Percentiles rank a stretch among this genome's conserved stretches.
Conservation (phyloP, 2,113 vertebrate genomes). For the Dicerorhinus sumatrensis region DNA sequence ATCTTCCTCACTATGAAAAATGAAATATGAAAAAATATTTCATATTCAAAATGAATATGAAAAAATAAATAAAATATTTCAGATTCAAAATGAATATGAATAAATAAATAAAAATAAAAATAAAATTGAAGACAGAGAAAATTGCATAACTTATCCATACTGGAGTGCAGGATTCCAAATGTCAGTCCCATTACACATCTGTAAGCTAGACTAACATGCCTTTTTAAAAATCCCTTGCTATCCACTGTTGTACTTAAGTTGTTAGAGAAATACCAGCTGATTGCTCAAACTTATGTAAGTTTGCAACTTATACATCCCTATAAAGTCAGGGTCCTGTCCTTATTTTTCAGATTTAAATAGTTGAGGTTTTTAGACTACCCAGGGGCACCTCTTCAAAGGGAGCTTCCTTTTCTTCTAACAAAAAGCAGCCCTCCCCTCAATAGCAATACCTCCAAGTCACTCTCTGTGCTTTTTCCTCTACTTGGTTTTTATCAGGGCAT, state of each 20-base stretch:
- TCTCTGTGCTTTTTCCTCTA: background rate
- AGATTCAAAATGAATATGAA: too few relatives aligned
- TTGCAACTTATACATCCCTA: background rate
- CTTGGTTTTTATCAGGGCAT: background rate
- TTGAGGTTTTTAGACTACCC: background rate
- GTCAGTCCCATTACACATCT: background rate
- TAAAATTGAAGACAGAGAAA: background rate
- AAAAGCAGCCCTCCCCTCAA: background rate
- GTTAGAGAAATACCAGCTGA: background rate
- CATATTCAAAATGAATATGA: too few relatives aligned
- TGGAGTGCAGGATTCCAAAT: background rate
- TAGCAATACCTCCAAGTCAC: background rate
- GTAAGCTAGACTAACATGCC: background rate
- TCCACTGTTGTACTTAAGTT: background rate
- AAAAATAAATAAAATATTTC: too few relatives aligned
- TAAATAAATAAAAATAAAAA: too few relatives aligned
- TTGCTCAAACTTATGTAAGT: background rate
- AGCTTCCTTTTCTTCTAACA: background rate
- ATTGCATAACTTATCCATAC: background rate
- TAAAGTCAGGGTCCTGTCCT: background rate
- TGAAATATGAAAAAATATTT: too few relatives aligned
- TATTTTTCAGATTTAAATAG: background rate
- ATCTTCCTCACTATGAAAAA: too few relatives aligned
- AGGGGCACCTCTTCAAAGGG: background rate
- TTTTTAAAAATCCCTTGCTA: background rate